phyloP scores from a whole-genome alignment of 92 coral and sea anemone genomes.

The Epizoanthus illoricatus region DNA sequence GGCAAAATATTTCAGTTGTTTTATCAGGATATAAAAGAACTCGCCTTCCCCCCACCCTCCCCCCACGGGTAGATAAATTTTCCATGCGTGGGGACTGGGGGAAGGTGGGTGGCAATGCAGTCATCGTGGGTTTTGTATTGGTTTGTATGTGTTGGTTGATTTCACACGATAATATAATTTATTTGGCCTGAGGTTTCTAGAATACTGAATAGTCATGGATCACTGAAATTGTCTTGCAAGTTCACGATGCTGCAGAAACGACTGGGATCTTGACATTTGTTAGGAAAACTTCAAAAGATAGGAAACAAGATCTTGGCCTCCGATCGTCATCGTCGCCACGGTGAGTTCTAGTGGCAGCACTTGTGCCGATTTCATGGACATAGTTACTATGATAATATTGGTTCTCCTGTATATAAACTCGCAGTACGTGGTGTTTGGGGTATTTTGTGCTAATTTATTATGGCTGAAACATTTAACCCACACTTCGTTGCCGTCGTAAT shows the following conservation, averaged over 20 bases:
- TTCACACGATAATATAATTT: not conserved
- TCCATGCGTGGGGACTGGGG: conserved; percentile 10
- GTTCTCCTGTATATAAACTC: no score
- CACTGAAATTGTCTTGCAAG: conserved; percentile 9
- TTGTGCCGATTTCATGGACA: conserved; percentile 3
- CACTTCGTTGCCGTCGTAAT: not conserved
- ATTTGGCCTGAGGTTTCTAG: conserved; percentile 22
- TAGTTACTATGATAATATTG: no score
- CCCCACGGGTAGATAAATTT: not conserved
- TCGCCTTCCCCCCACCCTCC: not conserved
- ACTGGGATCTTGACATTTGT: not conserved
- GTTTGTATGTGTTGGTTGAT: not conserved
- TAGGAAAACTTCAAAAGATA: conserved; percentile 8
- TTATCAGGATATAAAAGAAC: not conserved
- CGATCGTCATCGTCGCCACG: not conserved
- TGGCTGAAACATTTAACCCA: conserved; percentile 8
- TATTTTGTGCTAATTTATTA: not conserved
- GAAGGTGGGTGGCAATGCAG: not conserved
- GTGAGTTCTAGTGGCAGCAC: conserved; percentile 3
- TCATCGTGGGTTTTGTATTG: not conserved
- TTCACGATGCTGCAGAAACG: not conserved
- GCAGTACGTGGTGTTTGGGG: not conserved
- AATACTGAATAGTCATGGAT: conserved; percentile 27
- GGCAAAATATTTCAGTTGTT: not conserved
- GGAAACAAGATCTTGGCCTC: not conserved